Base-by-base conservation (phyloP, 2,888 invertebrate genomes). In the Rhagium mordax region DNA sequence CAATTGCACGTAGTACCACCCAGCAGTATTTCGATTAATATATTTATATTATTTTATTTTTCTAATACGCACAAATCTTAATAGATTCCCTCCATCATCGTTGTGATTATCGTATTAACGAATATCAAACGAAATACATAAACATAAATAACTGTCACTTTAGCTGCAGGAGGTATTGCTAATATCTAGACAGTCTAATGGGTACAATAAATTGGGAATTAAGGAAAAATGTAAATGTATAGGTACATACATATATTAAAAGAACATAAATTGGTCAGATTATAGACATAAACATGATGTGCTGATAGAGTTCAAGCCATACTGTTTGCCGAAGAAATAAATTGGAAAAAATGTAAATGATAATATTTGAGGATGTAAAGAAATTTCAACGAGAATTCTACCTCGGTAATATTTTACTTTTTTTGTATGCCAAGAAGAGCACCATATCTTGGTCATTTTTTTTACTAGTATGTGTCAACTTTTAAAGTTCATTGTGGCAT, bases 1-100 rank as follows among this genome's bases (percentile, higher is more conserved):
- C 64, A 51, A 51, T 64, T 64, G 64, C 64, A 64, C 8, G 15
- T 29, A 33, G 65, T 53, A 18, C 65, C 65, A 65, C 65, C 65
- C 59, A 60, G 41, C 41, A 41, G 41, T 41, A n/a, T 41, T 41
- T 41, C 41, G n/a, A 41, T 41, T 41, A 41, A 41, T 41, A 41
- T n/a, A n/a, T 41, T 41, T 41, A 41, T n/a, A 41, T 41, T 41
- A 41, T 41, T 41, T 41, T 41, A 41, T 41, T 41, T 41, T 41
- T 41, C 13, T 13, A 8, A 41, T 8, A 13, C 41, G 41, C 41
- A 41, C 10, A 41, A 10, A 41, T 41, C 13, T 41, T 2, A 41
- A 41, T 10, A 41, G 41, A 41, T 41, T 13, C 13, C 41, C 41
- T 41, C 8, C 13, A 13, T 41, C 13, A 41, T 13, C 41, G 8